These are phyloP conservation scores for Silurus meridionalis DNA, from an alignment of 2,113 vertebrate species.

Conservation along the genomic window DNA sequence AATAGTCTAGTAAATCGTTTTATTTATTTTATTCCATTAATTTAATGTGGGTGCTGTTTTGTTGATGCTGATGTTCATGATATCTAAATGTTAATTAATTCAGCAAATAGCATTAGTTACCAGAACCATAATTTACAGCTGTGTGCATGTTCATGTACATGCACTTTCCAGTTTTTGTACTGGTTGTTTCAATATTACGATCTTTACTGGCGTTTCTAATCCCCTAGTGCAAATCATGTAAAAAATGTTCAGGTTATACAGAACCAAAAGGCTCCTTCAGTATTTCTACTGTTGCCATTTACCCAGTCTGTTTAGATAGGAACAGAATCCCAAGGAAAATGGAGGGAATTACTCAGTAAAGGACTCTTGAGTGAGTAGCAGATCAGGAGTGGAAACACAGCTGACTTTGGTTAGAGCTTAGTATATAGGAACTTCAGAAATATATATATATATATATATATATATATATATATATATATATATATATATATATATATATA, in stretches of 20 bases:
- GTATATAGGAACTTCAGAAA: slow-evolving; percentile 23
- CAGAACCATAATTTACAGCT: not conserved
- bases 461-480: too few species aligned
- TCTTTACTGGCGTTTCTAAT: not conserved
- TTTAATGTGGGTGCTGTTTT: too few species aligned
- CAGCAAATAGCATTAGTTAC: not conserved
- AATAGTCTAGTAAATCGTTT: too few species aligned
- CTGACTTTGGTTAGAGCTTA: slow-evolving; percentile 45
- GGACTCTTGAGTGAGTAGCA: slow-evolving; percentile 45
- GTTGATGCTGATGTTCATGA: too few species aligned
- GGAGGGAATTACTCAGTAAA: slow-evolving; percentile 51
- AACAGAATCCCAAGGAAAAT: slow-evolving; percentile 53
- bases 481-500: too few species aligned
- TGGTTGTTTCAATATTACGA: not conserved
- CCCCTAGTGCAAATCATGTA: not conserved
- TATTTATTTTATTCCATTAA: too few species aligned
- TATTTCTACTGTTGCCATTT: slow-evolving; percentile 49
- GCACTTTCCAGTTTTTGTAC: not conserved
- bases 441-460: not conserved
- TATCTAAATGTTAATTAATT: not conserved
- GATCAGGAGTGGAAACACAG: slow-evolving; percentile 50
- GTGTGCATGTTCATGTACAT: not conserved
- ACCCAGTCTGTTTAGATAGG: slow-evolving; percentile 60
- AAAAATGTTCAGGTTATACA: slow-evolving; percentile 31
- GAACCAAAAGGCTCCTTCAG: slow-evolving; percentile 52